Evolutionary conservation across 2,113 vertebrate genomes (phyloP).

Genomic region (Amblyornis subalaris): DNA sequence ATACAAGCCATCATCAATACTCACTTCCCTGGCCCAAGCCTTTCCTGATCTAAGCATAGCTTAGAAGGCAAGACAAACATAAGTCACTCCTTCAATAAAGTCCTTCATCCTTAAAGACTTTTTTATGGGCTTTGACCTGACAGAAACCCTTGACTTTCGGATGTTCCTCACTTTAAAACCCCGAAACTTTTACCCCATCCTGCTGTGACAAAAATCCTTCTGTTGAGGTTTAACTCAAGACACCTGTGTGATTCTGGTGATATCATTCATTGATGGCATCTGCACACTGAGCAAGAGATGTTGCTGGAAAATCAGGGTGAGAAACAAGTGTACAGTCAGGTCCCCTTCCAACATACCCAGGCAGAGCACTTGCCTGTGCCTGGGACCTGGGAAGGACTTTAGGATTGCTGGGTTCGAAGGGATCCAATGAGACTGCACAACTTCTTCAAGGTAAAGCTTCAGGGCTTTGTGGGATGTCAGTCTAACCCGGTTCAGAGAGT

Average conservation of each 20-base stretch:
- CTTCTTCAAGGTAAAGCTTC: not conserved
- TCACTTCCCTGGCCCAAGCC: not conserved
- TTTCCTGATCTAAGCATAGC: not conserved
- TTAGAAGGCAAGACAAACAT: not conserved
- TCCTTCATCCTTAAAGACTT: not conserved
- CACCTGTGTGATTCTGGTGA: not conserved
- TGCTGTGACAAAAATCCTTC: not conserved
- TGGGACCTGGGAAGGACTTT: not conserved
- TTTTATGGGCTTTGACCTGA: not conserved
- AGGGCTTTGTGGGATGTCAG: not conserved
- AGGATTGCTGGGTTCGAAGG: not conserved
- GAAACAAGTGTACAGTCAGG: not conserved
- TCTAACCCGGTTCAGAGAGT: not conserved
- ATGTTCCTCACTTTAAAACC: not conserved
- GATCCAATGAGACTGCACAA: not conserved
- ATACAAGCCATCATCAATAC: not conserved
- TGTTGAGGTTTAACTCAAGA: not conserved
- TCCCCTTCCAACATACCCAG: not conserved
- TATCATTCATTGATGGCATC: rapidly evolving
- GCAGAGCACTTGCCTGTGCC: not conserved
- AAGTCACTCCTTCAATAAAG: not conserved
- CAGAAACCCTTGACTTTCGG: not conserved
- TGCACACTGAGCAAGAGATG: rapidly evolving
- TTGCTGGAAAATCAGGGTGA: not conserved
- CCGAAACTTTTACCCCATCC: not conserved